Percentiles rank a stretch among this genome's conserved stretches.
Evolutionary conservation across 2,113 vertebrate genomes (phyloP).

Genomic region (Proteles cristata): DNA sequence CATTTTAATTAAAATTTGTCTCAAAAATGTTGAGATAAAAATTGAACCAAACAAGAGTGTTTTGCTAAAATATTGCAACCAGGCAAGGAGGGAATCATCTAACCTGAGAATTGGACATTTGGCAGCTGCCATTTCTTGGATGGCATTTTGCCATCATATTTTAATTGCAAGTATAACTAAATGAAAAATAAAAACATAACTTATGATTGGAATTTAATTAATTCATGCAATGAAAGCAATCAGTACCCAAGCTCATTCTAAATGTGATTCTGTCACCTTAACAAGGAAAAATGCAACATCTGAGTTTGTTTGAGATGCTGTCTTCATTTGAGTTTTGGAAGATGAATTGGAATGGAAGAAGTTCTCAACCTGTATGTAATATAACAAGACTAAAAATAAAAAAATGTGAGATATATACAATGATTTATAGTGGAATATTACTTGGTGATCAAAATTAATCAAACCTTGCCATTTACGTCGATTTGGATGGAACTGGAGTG

Average conservation of each 20-base stretch:
- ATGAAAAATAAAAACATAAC: neutral
- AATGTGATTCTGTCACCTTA: neutral
- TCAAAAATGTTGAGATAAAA: neutral
- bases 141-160: neutral
- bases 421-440: no score
- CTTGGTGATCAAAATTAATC: no score
- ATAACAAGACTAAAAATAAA: neutral
- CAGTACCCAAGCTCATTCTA: neutral
- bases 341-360: neutral
- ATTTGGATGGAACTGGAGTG: no score
- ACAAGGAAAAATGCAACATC: neutral
- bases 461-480: no score
- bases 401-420: neutral
- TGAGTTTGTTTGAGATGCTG: neutral
- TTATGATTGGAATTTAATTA: neutral
- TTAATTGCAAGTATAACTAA: neutral
- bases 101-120: neutral
- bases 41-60: neutral
- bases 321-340: neutral
- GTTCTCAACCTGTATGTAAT: neutral
- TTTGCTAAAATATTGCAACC: neutral
- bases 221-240: neutral
- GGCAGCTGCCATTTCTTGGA: neutral
- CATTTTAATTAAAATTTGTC: neutral
- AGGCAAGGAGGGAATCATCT: neutral